phyloP scores from a whole-genome alignment of 2,797 vertebrate genomes.

The Channa striata region DNA sequence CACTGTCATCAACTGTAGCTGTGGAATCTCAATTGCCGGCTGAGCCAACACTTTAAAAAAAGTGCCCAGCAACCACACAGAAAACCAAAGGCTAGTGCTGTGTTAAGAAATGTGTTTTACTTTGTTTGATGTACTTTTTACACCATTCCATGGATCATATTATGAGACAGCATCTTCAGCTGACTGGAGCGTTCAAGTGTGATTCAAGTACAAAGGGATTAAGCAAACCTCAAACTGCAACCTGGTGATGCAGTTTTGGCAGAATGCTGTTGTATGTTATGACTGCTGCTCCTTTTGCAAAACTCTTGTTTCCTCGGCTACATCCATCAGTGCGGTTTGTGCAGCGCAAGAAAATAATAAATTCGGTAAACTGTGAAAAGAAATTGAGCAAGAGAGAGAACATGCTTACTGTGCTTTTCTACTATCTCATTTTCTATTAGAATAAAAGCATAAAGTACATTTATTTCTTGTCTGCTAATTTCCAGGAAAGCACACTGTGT shows the following conservation, averaged over 20 bases:
- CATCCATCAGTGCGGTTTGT: conserved; percentile 2
- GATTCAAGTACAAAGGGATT: conserved; percentile 1
- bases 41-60: conserved; percentile 7
- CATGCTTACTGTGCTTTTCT: not conserved
- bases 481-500: not conserved
- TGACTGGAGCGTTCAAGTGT: conserved; percentile 2
- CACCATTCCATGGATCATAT: not conserved
- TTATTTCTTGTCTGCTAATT: not conserved
- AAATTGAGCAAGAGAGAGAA: not conserved
- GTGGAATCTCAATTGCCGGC: conserved; percentile 31
- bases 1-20: conserved; percentile 43
- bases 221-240: not conserved
- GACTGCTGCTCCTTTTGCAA: not conserved
- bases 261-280: conserved; percentile 6
- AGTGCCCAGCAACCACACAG: conserved; percentile 17
- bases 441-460: not conserved
- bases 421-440: not conserved
- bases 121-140: not conserved
- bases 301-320: conserved; percentile 3
- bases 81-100: conserved; percentile 1
- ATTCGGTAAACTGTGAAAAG: not conserved
- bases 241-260: not conserved
- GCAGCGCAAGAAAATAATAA: not conserved
- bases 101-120: not conserved
- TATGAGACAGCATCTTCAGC: not conserved